phyloP scores from a whole-genome alignment of 2,888 invertebrate genomes.

The Zygaena filipendulae region DNA sequence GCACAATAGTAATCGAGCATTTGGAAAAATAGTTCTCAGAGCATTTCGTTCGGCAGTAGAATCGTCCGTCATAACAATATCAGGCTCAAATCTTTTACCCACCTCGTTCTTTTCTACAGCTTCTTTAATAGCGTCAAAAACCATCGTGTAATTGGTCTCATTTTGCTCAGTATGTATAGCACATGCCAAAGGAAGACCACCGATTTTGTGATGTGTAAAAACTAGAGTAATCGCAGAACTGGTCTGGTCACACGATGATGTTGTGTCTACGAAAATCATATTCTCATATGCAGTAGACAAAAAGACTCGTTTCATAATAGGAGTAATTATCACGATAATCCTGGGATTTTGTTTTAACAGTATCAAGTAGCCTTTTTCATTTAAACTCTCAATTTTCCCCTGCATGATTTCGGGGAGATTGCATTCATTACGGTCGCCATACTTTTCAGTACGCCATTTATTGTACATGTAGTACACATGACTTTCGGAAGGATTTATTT shows the following conservation, averaged over 20 bases:
- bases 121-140: no score
- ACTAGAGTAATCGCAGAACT: constrained; percentile 5
- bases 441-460: constrained; percentile 8
- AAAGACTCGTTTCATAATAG: constrained; percentile 12
- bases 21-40: constrained; percentile 4
- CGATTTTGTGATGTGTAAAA: constrained; percentile 9
- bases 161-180: constrained; percentile 5
- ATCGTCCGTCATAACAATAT: constrained; percentile 14
- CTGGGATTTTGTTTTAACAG: constrained; percentile 7
- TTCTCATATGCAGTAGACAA: constrained; percentile 7
- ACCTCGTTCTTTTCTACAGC: constrained; percentile 11
- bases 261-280: constrained; percentile 12
- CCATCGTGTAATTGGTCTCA: constrained; percentile 10
- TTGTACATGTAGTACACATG: no score
- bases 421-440: constrained; percentile 5
- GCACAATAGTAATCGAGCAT: constrained; percentile 5
- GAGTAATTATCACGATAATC: constrained; percentile 11
- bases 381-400: background rate
- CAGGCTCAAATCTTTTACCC: constrained; percentile 10
- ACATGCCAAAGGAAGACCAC: constrained; percentile 3
- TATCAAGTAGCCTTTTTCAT: constrained; percentile 2
- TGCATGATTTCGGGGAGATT: background rate
- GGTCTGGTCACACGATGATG: constrained; percentile 8
- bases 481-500: constrained; percentile 8
- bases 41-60: constrained; percentile 6